These are phyloP conservation scores for Troides oblongomaculatus DNA, from an alignment of 2,888 invertebrate genomes.

Conservation along the genomic window DNA sequence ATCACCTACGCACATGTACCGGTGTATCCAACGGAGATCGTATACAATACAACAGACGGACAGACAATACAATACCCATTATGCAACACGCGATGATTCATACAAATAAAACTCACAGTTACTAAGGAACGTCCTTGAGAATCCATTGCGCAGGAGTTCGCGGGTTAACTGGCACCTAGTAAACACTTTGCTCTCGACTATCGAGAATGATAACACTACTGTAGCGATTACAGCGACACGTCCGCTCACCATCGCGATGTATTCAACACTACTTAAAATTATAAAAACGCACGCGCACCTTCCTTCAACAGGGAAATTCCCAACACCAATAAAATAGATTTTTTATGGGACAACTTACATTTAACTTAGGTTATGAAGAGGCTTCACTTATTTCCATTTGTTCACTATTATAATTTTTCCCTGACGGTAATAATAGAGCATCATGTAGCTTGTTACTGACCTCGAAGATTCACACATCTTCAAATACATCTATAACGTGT, in stretches of 20 bases:
- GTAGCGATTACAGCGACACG: constrained; percentile 45
- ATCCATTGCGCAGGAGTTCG: constrained; percentile 82
- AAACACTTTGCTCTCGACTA: constrained; percentile 76
- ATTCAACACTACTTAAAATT: constrained; percentile 49
- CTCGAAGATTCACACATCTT: too few relatives aligned
- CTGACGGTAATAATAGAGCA: background rate
- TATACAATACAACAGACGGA: constrained; percentile 14
- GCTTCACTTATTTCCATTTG: background rate
- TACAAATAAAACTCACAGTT: constrained; percentile 81
- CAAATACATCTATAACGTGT: too few relatives aligned
- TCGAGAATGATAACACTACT: constrained; percentile 45
- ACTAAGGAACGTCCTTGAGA: constrained; percentile 84
- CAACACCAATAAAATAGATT: constrained; percentile 9
- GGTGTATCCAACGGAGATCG: constrained; percentile 29
- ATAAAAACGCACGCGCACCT: constrained; percentile 56
- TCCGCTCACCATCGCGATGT: constrained; percentile 52
- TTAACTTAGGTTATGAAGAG: background rate
- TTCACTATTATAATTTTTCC: background rate
- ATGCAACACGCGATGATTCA: constrained; percentile 19
- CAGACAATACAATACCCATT: constrained; percentile 14
- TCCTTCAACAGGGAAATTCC: constrained; percentile 41
- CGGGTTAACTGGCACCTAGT: constrained; percentile 85
- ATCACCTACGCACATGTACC: constrained; percentile 29
- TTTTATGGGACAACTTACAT: constrained; percentile 12
- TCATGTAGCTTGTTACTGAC: too few relatives aligned